Evolutionary conservation across 2,888 invertebrate genomes (phyloP).

Genomic region (Fabriciana adippe): DNA sequence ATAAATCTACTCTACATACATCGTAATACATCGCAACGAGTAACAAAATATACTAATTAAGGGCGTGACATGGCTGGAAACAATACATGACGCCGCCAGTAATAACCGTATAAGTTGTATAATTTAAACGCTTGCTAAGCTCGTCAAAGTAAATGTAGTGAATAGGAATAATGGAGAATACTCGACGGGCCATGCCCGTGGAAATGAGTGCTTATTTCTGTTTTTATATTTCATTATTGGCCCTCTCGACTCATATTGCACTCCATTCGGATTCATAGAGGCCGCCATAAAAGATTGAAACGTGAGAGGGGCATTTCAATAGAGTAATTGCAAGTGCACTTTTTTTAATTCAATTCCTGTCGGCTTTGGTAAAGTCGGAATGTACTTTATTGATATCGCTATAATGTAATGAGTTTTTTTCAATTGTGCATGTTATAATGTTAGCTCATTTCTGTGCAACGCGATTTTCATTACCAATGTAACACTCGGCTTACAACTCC

Average conservation of each 20-base stretch:
- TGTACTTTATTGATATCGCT: conserved; percentile 78
- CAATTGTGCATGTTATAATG: conserved; percentile 45
- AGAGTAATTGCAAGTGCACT: conserved; percentile 80
- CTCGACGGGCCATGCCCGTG: conserved; percentile 65
- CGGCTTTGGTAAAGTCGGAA: conserved; percentile 76
- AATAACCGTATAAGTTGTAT: conserved; percentile 45
- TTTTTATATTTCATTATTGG: conserved; percentile 82
- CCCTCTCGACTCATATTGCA: conserved; percentile 80
- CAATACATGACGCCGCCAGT: conserved; percentile 19
- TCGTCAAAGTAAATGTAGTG: conserved; percentile 72
- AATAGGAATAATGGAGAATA: conserved; percentile 75
- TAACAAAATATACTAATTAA: conserved; percentile 24
- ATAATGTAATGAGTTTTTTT: conserved; percentile 67
- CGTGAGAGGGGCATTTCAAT: conserved; percentile 79
- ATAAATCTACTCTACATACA: not conserved
- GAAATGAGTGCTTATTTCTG: conserved; percentile 76
- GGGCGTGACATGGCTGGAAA: conserved; percentile 19
- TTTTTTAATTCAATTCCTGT: conserved; percentile 77
- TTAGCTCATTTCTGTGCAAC: conserved; percentile 28
- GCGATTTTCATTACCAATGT: conserved; percentile 8
- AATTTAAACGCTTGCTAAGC: conserved; percentile 71
- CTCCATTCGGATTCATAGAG: conserved; percentile 74
- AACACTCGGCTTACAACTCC: conserved; percentile 5
- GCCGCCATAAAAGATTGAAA: conserved; percentile 80
- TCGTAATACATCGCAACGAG: not conserved